Evolutionary conservation across 2,113 vertebrate species (phyloP), one percentile per base, ranked within the genome.

Genomic region (Semnopithecus entellus): DNA sequence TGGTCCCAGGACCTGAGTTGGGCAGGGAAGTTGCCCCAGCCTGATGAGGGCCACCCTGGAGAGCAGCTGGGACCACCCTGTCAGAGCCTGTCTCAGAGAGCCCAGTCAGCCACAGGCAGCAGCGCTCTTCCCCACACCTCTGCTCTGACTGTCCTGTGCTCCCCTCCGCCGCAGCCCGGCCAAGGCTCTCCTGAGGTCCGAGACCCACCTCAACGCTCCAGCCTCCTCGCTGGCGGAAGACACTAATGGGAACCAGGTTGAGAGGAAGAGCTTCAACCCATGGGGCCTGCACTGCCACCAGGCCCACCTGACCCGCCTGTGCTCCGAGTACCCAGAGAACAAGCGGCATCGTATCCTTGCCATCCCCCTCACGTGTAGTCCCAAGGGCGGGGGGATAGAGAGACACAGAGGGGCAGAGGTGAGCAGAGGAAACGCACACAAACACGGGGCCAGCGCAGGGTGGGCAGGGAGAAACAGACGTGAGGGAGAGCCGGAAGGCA

Each of bases 231-330:
- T 98, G 90, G n/a, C 97, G 95, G 97, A 98, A 57, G 98, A 98
- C 0, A 45, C 94, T 3, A 98, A 97, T 0, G 91, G 97, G 35
- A 98, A 96, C 82, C 98, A 98, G 97, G 6, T 76, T 1, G 98
- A 98, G 86, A 98, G 68, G 91, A 98, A 95, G 35, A 96, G 96
- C 97, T 98, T 97, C 88, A 99, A 99, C 95, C 99, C 99, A 0
- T 99, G 99, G 99, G 99, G 98, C 18, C 98, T 99, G 84, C 98
- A 98, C 95, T 99, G 99, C 72, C 99, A 99, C 96, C 97, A 95
- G 94, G 98, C 98, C 95, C 99, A 99, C 95, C 97, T 99, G 97
- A 98, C 95, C 78, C 98, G 98, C 96, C 97, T 99, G 96, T 98
- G 97, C 91, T 97, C 98, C 5, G 98, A 99, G 94, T 96, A 97